phyloP scores from a whole-genome alignment of 2,888 invertebrate genomes.

The Oeneis ivallda region DNA sequence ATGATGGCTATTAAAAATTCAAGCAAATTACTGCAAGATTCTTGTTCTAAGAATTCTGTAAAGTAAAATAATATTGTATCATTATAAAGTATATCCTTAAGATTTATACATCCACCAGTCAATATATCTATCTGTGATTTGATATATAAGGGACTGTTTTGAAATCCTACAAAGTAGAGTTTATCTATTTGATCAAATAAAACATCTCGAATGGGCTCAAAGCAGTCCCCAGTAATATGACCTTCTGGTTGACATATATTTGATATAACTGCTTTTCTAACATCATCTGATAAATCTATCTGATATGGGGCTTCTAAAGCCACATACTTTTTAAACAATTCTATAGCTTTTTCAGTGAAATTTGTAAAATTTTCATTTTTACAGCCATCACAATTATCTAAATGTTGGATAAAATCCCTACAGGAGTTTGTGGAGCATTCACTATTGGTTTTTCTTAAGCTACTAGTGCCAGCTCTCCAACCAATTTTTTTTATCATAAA shows the following conservation, averaged over 20 bases:
- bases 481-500: slow-evolving; percentile 50
- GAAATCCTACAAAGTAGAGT: slow-evolving; percentile 90
- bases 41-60: slow-evolving; percentile 97
- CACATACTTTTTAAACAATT: slow-evolving; percentile 89
- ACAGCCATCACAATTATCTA: slow-evolving; percentile 45
- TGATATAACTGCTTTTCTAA: slow-evolving; percentile 83
- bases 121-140: slow-evolving; percentile 96
- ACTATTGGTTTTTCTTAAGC: slow-evolving; percentile 46
- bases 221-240: slow-evolving; percentile 85
- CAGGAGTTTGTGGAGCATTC: slow-evolving; percentile 62
- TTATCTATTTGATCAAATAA: slow-evolving; percentile 86
- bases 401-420: slow-evolving; percentile 57
- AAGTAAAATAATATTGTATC: slow-evolving; percentile 96
- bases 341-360: slow-evolving; percentile 83
- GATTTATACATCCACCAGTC: slow-evolving; percentile 88
- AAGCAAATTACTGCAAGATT: slow-evolving; percentile 85
- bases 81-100: slow-evolving; percentile 94
- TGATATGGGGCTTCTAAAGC: slow-evolving; percentile 84
- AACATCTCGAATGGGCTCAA: slow-evolving; percentile 86
- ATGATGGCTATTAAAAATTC: slow-evolving; percentile 96
- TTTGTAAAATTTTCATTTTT: slow-evolving; percentile 49
- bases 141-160: slow-evolving; percentile 92
- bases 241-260: slow-evolving; percentile 86
- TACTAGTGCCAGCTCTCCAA: slow-evolving; percentile 52
- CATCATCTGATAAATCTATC: slow-evolving; percentile 81